Evolutionary conservation across 2,888 invertebrate species (phyloP), one percentile per base, ranked within the genome.

Genomic region (Nephrotoma guestfalica): DNA sequence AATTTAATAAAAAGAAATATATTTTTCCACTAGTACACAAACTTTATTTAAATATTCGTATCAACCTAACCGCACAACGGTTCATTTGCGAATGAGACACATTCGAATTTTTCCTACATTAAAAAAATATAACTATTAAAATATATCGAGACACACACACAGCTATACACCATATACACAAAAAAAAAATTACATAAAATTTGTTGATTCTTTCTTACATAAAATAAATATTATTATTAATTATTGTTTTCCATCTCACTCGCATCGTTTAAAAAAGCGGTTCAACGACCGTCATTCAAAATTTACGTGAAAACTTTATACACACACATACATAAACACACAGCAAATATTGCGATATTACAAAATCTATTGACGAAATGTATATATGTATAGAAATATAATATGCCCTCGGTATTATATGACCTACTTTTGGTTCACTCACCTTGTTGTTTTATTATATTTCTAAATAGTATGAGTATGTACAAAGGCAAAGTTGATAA

Each of bases 11-110:
- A 86, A 86, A 85, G 6, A 43, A 43, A 41, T 85, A 41, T 41
- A 6, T 85, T 43, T n/a, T 18, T 41, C 85, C 41, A 85, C 41
- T 85, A 43, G 43, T 83, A 41, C 41, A 41, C 41, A 41, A 83
- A 41, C 41, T 83, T 41, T 41, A 83, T 30, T 30, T 30, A 83
- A 83, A 83, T 41, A 83, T 41, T 41, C 41, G 13, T 41, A 71
- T 30, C 71, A 71, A 71, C 84, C 7, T n/a, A 84, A 84, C 42
- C 84, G 84, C 42, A 84, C 87, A 87, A 87, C 87, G 86, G 87
- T 87, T 87, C 87, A 87, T 87, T 87, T 87, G 86, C 87, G 87
- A 87, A 87, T 87, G 86, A 86, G 41, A 83, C 71, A 42, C 30
- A 83, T 47, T 87, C 42, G 15, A 83, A 86, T 84, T 84, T 87